Conservation (phyloP, 2,113 vertebrate genomes). For the Laterallus jamaicensis region DNA sequence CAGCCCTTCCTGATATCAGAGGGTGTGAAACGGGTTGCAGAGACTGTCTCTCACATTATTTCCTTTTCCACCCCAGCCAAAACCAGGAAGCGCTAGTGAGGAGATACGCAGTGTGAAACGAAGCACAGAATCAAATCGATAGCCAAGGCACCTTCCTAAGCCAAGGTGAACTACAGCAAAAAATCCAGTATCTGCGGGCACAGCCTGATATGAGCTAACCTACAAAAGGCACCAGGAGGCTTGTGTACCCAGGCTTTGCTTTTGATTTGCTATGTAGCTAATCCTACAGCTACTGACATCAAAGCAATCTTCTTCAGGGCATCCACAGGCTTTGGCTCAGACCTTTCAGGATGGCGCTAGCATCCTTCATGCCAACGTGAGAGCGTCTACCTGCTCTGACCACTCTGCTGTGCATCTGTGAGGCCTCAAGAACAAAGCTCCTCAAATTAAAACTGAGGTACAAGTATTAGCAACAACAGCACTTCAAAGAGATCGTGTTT, state of each 20-base stretch:
- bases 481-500: background rate
- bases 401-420: background rate
- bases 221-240: background rate
- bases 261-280: background rate
- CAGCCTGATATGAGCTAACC: background rate
- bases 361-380: rapidly evolving
- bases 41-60: constrained; percentile 2
- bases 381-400: background rate
- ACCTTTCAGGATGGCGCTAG: background rate
- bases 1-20: constrained; percentile 53
- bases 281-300: background rate
- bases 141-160: background rate
- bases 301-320: background rate
- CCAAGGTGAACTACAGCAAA: background rate
- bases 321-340: background rate
- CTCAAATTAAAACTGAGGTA: background rate
- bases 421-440: background rate
- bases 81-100: constrained; percentile 24
- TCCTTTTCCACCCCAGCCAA: constrained; percentile 50
- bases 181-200: background rate
- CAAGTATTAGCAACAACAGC: background rate
- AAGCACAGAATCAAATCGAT: background rate
- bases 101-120: rapidly evolving
- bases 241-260: background rate
- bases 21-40: constrained; percentile 28